Conservation (phyloP, 1,140 invertebrate genomes). For the Thaumetopoea pityocampa region DNA sequence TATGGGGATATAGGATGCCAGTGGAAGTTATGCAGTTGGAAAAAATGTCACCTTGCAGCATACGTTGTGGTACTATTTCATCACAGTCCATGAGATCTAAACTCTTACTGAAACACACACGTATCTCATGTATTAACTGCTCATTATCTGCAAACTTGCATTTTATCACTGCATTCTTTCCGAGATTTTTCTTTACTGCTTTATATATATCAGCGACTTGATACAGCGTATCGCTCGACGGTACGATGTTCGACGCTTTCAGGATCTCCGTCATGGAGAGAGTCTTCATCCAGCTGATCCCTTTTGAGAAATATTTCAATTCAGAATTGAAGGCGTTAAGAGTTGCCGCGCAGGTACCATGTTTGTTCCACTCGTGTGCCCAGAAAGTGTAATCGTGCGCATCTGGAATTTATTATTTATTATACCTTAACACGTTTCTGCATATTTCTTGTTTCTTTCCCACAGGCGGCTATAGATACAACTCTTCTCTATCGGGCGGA, state of each 20-base stretch:
- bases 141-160: background rate
- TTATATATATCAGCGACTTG: background rate
- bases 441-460: no score
- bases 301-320: background rate
- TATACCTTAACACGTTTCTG: no score
- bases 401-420: background rate
- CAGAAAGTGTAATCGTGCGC: background rate
- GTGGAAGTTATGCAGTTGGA: background rate
- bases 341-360: background rate
- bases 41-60: background rate
- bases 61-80: no score
- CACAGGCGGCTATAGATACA: no score
- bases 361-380: background rate
- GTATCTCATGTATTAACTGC: background rate
- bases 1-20: no score
- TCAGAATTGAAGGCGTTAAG: background rate
- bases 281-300: background rate
- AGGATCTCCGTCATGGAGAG: background rate
- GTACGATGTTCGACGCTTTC: background rate
- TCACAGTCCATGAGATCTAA: background rate
- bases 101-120: background rate
- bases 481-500: no score
- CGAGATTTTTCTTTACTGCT: background rate
- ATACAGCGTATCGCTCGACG: background rate
- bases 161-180: background rate